Evolutionary conservation across 2,113 vertebrate genomes (phyloP), one percentile per base, ranked within the genome.

Genomic region (Marmota flaviventris): DNA sequence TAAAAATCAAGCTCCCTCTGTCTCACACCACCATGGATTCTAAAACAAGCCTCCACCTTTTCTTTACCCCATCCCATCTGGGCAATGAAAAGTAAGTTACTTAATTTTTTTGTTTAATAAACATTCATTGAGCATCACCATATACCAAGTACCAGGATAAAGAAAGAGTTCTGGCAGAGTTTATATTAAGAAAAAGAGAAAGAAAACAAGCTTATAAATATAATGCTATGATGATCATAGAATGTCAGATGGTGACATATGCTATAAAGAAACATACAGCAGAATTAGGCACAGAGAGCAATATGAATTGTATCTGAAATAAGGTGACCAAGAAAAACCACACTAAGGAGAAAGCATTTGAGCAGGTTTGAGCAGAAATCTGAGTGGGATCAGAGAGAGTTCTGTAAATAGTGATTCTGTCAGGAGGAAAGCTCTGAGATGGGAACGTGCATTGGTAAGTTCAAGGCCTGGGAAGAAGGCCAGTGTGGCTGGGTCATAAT

Each of bases 341-440:
- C 3, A 32, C 39, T 22, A 6, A 29, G 1, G 25, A 76, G 14
- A 45, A 1, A 83, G 58, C 37, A 10, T 37, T n/a, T 76, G 67
- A 69, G 18, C 13, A 89, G 53, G 63, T 37, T 4, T 45, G 9
- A 96, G 42, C 72, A 72, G 89, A 70, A 86, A 85, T 85, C 34
- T 77, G 12, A 56, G 13, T 51, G 61, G 85, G 65, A 20, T 65
- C 37, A 61, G 6, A 70, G 10, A 61, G 5, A 65, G 8, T 29
- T 91, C 79, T 63, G 12, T 56, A 65, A 92, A 58, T 29, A 51
- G 7, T 76, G 32, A 72, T 39, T 10, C 14, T 81, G 6, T 37
- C 79, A 82, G 34, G 25, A 83, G 56, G n/a, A 72, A 84, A n/a
- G 4, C 4, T 24, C 37, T 29, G 39, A 65, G n/a, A 27, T 3